Base-by-base conservation (phyloP, 2,113 vertebrate species). In the Echinops telfairi region DNA sequence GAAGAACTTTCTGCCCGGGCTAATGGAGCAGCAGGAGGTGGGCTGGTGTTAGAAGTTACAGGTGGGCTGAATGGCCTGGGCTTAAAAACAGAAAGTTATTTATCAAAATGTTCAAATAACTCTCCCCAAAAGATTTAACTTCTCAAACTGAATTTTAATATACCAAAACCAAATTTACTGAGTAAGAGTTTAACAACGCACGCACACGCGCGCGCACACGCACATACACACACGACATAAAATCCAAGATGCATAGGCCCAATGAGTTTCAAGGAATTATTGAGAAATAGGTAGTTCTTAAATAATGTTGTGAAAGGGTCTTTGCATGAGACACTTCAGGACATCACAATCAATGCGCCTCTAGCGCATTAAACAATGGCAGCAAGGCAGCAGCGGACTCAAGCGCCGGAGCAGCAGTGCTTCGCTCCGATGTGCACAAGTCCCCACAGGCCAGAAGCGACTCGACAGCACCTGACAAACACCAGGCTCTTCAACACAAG, bases 1-100 rank as follows among this genome's bases (percentile, higher is more conserved):
- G 99, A 99, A 82, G 99, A 99, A 97, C 99, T 99, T 97, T 99
- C 99, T 5, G 99, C 99, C 58, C 99, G 98, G 92, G 99, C 99
- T 94, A 99, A 98, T 0, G 99, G 99, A 27, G 99, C 99, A 3
- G 98, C 93, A 23, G 99, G 99, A 89, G 99, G 98, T 68, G 99
- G 99, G 96, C 99, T 99, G 95, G 98, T 98, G 70, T 97, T 99
- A 47, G 98, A 98, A 47, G 97, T 97, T 97, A 99, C 95, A 15
- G 99, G 98, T 94, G 99, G 99, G 95, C 99, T 99, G 97, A 99
- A 99, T 4, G 99, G 99, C 93, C 99, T 98, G 70, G 98, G 99
- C 99, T 99, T 93, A 95, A 97, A 96, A 93, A 96, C 73, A 97
- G 96, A 70, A 97, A 8, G 71, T 82, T 68, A 93, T 80, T 95